Evolutionary conservation across 2,797 vertebrate species (phyloP).

Genomic region (Acropternis orthonyx): DNA sequence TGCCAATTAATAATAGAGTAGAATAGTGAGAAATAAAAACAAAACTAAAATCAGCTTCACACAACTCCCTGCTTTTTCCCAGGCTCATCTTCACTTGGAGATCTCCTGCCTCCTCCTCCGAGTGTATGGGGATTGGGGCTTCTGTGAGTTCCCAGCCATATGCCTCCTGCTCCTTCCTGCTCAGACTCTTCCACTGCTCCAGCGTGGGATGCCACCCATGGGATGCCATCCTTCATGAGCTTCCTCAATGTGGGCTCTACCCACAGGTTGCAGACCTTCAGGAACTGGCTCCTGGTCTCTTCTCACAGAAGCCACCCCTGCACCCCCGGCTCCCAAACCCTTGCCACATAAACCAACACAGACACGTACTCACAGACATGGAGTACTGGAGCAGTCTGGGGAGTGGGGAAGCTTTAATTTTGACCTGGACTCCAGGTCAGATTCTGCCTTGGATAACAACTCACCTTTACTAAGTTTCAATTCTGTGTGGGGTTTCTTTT

Average conservation of each 20-base stretch:
- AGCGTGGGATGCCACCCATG: fast-evolving
- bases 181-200: neutral
- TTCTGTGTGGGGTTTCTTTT: neutral
- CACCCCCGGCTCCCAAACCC: neutral
- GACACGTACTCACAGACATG: neutral
- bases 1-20: neutral
- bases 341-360: neutral
- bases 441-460: neutral
- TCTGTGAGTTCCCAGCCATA: fast-evolving
- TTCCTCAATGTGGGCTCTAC: neutral
- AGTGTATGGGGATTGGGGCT: neutral
- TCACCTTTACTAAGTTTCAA: neutral
- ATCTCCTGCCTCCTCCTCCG: neutral
- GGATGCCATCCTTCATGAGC: neutral
- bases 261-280: neutral
- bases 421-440: neutral
- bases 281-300: neutral
- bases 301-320: neutral
- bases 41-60: neutral
- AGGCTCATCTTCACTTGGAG: neutral
- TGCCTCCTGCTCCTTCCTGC: neutral
- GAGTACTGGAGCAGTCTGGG: neutral
- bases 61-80: neutral
- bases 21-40: neutral
- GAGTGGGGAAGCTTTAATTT: neutral